Conservation (phyloP, 2,797 vertebrate genomes). For the Enteromius radiatus region DNA sequence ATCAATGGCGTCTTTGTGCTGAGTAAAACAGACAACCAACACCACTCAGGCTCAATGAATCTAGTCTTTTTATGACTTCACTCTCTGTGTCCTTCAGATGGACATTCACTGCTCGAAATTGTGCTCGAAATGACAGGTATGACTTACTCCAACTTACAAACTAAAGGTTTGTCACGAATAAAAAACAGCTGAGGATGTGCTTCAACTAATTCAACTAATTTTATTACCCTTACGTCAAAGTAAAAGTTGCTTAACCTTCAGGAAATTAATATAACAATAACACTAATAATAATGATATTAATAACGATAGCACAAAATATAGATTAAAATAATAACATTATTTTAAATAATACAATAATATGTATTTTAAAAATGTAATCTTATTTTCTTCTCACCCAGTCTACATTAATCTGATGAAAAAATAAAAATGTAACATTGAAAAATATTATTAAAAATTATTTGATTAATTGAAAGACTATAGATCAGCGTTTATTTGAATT, state of each 20-base stretch:
- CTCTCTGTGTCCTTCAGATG: slow-evolving; percentile 42
- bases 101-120: slow-evolving; percentile 1
- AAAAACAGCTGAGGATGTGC: not conserved
- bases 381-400: not conserved
- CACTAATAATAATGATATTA: not conserved
- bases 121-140: slow-evolving; percentile 25
- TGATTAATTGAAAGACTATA: not conserved
- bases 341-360: not conserved
- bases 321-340: not conserved
- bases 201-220: not conserved
- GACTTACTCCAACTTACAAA: not conserved
- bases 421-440: not conserved
- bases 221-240: not conserved
- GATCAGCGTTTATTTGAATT: not conserved
- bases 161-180: not conserved
- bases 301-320: not conserved
- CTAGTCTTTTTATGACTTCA: slow-evolving; percentile 41
- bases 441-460: not conserved
- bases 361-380: not conserved
- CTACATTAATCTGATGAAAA: not conserved
- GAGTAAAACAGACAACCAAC: slow-evolving; percentile 35
- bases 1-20: slow-evolving; percentile 72
- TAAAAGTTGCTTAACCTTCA: not conserved
- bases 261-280: not conserved
- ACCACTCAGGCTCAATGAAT: slow-evolving; percentile 38